Conservation (phyloP, 2,888 invertebrate species). For the Ceramica pisi region DNA sequence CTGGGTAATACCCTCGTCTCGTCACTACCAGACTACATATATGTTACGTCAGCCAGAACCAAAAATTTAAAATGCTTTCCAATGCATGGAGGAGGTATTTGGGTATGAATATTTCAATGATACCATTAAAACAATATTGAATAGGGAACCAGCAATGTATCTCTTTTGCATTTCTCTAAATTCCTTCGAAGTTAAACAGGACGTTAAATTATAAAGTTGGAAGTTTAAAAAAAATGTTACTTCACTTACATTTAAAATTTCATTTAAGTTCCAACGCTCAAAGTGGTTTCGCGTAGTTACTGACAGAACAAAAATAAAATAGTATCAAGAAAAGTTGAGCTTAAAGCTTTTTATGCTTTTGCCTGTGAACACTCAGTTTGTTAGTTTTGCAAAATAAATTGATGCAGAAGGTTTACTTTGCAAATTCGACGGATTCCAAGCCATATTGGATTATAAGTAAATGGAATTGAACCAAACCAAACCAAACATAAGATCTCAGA, state of each 20-base stretch:
- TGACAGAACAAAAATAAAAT: conserved; percentile 57
- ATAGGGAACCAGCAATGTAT: not conserved
- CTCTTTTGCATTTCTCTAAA: not conserved
- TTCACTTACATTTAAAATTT: conserved; percentile 15
- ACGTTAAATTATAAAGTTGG: not conserved
- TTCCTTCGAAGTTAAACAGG: not conserved
- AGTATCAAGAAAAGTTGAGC: conserved; percentile 53
- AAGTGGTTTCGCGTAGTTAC: conserved; percentile 44
- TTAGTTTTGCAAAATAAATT: conserved; percentile 6
- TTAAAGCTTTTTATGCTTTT: conserved; percentile 47
- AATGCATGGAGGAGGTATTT: too few species aligned
- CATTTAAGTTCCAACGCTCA: conserved; percentile 38
- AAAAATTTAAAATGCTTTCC: too few species aligned
- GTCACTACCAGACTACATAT: too few species aligned
- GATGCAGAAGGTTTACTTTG: conserved; percentile 27
- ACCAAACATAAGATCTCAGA: too few species aligned
- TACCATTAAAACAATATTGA: too few species aligned
- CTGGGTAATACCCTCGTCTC: too few species aligned
- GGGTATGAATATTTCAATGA: too few species aligned
- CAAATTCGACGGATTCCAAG: not conserved
- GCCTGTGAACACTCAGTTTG: conserved; percentile 35
- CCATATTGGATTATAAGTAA: too few species aligned
- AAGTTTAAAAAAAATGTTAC: not conserved
- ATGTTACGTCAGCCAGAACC: too few species aligned
- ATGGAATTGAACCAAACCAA: too few species aligned